Evolutionary conservation across 2,888 invertebrate genomes (phyloP), one percentile per base, ranked within the genome.

Genomic region (Petrophora chlorosata): DNA sequence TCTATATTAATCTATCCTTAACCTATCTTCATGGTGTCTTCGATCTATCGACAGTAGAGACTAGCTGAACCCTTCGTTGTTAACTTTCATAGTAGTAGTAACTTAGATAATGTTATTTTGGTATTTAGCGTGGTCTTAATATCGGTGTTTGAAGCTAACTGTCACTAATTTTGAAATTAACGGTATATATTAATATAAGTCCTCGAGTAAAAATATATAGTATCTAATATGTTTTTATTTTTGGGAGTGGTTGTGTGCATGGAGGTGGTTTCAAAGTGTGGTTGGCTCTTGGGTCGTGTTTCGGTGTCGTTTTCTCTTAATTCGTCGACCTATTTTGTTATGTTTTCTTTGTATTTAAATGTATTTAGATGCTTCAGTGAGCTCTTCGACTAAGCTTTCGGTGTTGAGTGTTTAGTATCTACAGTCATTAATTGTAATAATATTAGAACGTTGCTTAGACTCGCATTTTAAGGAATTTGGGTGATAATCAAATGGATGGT

Each of bases 31-130:
- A 34, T 80, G 43, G 57, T 67, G 70, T 77, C 79, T 81, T 79
- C 70, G 47, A 76, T 78, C 75, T 78, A 68, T 69, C n/a, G n/a
- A n/a, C n/a, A n/a, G 62, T 67, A 69, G 71, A 74, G 59, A 57
- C 63, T 82, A 82, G 81, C 72, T 84, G 79, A 65, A 79, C 65
- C 79, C 88, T 88, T 88, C 87, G 88, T 89, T 89, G 89, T 90
- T 90, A 83, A 80, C 77, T 85, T 79, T 83, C 81, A 68, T 74
- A 73, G 82, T 80, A 81, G 85, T 77, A 75, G 81, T 75, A 70
- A 76, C 67, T 76, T 82, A 85, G 82, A 75, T 61, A 68, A 57
- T 48, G 78, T 85, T 89, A 86, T 82, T 85, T 90, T 88, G 84
- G 76, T 86, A 85, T 74, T 76, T 87, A 87, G 84, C 70, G 72